A percentile compares a stretch with the other conserved stretches of the same genome.
Evolutionary conservation across 2,113 vertebrate species (phyloP).

Genomic region (Gobiocypris rarus): DNA sequence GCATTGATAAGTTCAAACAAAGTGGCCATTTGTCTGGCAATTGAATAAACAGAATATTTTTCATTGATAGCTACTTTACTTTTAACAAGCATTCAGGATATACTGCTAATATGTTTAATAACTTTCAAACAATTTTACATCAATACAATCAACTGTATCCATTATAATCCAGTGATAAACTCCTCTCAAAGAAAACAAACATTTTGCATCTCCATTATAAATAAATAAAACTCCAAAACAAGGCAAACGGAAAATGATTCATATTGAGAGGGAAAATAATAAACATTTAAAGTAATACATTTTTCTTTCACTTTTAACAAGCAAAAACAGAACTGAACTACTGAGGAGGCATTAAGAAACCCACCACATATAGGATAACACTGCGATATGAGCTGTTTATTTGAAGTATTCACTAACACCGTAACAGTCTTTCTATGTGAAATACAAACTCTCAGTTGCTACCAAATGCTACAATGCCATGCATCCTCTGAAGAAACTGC

Average conservation of each 20-base stretch:
- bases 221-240: conserved; percentile 17
- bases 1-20: conserved; percentile 26
- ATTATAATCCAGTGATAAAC: conserved; percentile 8
- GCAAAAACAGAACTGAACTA: conserved; percentile 12
- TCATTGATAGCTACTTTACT: conserved; percentile 9
- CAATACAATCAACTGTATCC: neutral
- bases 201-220: conserved; percentile 26
- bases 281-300: neutral
- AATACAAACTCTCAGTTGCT: conserved; percentile 36
- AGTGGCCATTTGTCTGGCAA: neutral
- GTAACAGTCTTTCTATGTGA: conserved; percentile 39
- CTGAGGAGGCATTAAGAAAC: neutral
- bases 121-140: conserved; percentile 22
- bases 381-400: neutral
- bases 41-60: conserved; percentile 7
- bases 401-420: neutral
- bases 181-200: conserved; percentile 32
- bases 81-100: conserved; percentile 15
- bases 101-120: conserved; percentile 9
- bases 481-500: neutral
- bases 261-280: conserved; percentile 12
- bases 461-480: conserved; percentile 38
- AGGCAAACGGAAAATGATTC: neutral
- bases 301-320: neutral
- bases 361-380: conserved; percentile 29